phyloP scores from a whole-genome alignment of 1,140 invertebrate species.

The Euura lappo region DNA sequence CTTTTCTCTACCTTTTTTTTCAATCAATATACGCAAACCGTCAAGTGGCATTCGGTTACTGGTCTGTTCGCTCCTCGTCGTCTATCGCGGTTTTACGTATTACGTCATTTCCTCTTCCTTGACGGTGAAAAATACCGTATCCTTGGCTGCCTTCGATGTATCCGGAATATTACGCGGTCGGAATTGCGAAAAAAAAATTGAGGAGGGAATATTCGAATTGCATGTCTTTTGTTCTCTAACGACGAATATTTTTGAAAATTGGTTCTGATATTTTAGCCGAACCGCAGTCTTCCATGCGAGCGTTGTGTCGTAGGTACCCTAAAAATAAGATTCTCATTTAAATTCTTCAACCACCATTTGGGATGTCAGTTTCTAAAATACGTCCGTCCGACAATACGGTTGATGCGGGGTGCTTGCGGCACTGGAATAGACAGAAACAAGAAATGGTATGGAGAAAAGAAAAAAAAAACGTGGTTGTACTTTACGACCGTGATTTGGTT shows the following conservation, averaged over 20 bases:
- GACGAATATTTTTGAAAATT: background rate
- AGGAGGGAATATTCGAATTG: background rate
- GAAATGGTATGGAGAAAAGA: background rate
- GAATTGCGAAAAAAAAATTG: background rate
- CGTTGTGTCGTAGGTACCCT: background rate
- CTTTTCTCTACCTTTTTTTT: no score
- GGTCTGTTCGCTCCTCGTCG: background rate
- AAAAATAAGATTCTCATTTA: constrained; percentile 4
- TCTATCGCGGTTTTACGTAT: background rate
- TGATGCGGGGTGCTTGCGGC: no score
- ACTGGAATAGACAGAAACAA: background rate
- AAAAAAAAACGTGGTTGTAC: background rate
- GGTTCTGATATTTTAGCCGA: no score
- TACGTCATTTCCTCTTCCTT: background rate
- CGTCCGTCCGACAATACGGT: background rate
- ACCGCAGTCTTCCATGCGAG: background rate
- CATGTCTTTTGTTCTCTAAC: background rate
- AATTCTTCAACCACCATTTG: constrained; percentile 1
- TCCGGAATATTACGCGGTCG: background rate
- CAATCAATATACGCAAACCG: no score
- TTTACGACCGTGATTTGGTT: background rate
- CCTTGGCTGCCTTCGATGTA: background rate
- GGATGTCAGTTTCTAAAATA: background rate
- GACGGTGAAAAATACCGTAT: background rate
- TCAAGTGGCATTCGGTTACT: background rate